Evolutionary conservation across 1,140 invertebrate species (phyloP).

Genomic region (Leptinotarsa lineolata): DNA sequence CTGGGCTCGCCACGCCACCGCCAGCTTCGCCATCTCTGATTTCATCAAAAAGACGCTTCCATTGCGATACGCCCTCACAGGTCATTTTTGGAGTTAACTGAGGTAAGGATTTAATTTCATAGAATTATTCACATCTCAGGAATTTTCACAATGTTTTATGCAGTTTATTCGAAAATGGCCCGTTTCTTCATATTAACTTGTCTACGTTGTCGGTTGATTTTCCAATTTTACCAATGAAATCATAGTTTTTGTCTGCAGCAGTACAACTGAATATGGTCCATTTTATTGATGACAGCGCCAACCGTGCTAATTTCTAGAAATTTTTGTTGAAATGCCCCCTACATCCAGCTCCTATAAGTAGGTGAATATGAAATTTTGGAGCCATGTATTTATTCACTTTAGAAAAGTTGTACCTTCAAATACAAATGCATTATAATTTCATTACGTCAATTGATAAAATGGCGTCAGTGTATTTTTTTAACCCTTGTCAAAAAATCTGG

Average conservation of each 20-base stretch:
- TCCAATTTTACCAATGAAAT: not conserved
- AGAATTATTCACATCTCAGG: slow-evolving; percentile 34
- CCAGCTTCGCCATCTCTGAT: slow-evolving; percentile 56
- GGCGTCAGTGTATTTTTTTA: slow-evolving; percentile 27
- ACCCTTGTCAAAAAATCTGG: not conserved
- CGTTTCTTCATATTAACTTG: not conserved
- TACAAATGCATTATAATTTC: too few relatives aligned
- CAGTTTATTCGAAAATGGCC: not conserved
- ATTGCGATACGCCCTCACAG: slow-evolving; percentile 62
- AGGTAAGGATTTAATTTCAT: slow-evolving; percentile 39
- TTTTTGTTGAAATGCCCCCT: slow-evolving; percentile 73
- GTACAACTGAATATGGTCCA: slow-evolving; percentile 50
- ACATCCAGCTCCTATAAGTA: slow-evolving; percentile 44
- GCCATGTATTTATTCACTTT: not conserved
- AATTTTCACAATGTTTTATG: not conserved
- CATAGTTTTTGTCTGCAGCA: not conserved
- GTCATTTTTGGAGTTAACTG: slow-evolving; percentile 60
- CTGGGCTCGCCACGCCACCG: slow-evolving; percentile 23
- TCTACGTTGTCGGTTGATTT: not conserved
- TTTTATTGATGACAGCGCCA: slow-evolving; percentile 71
- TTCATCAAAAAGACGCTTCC: slow-evolving; percentile 50
- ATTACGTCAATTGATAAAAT: slow-evolving; percentile 32
- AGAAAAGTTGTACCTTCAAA: not conserved
- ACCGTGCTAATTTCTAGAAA: slow-evolving; percentile 71
- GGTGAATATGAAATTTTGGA: slow-evolving; percentile 1